A percentile compares a stretch with the other conserved stretches of the same genome.
Evolutionary conservation across 30 jellyfish, hydroid and myxozoan species (phyloP).

Genomic region (Aurelia sp.): DNA sequence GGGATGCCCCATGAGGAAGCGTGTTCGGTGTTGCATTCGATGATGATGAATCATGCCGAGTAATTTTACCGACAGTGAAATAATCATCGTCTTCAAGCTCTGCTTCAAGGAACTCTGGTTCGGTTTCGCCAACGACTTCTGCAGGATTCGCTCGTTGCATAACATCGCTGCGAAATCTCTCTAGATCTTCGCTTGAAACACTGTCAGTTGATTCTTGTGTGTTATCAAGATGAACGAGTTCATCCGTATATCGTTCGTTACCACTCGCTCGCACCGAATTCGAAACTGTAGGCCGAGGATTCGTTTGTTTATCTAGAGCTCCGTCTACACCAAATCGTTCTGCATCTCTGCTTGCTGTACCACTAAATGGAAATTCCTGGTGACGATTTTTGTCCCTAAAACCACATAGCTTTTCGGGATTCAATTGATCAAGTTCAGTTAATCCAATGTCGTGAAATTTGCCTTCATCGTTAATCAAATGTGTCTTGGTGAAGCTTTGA

Average conservation of each 20-base stretch:
- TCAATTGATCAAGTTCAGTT: too few species aligned
- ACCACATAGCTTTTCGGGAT: too few species aligned
- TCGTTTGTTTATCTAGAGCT: not conserved
- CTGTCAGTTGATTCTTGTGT: conserved; percentile 19
- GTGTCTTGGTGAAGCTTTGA: not conserved
- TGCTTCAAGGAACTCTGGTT: conserved; percentile 50
- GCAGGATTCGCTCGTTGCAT: not conserved
- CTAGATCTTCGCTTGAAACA: conserved; percentile 22
- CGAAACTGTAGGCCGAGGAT: not conserved
- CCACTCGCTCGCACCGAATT: not conserved
- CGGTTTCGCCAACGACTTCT: not conserved
- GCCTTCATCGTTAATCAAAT: not conserved
- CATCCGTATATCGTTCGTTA: not conserved
- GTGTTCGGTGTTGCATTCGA: not conserved
- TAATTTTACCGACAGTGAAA: conserved; percentile 12
- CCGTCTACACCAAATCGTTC: too few species aligned
- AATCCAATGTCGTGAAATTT: not conserved
- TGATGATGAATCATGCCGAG: too few species aligned
- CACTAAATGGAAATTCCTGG: too few species aligned
- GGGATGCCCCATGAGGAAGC: conserved; percentile 27
- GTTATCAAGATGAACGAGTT: not conserved
- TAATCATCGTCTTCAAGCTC: conserved; percentile 73
- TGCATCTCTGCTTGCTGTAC: too few species aligned
- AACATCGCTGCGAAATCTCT: conserved; percentile 20
- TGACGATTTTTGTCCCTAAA: too few species aligned